Conservation (phyloP, 1,140 invertebrate genomes). For the Ceratina calcarata region DNA sequence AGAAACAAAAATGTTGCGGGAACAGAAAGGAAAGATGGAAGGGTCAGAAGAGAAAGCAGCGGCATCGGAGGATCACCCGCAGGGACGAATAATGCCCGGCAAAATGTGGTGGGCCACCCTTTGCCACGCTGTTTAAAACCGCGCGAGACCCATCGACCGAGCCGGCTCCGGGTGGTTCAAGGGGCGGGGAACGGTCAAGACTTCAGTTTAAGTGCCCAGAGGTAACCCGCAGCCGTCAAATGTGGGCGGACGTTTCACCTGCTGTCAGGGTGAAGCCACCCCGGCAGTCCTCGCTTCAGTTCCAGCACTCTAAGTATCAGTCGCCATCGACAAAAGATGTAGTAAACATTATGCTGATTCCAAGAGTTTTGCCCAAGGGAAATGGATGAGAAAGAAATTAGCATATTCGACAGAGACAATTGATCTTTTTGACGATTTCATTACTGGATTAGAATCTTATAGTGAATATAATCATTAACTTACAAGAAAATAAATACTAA, state of each 20-base stretch:
- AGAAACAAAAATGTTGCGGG: conserved; percentile 54
- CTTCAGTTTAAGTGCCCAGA: conserved; percentile 66
- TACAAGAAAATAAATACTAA: no score
- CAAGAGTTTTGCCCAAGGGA: no score
- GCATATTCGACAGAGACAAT: no score
- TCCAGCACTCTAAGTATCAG: conserved; percentile 53
- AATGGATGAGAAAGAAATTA: no score
- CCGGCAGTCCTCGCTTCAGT: conserved; percentile 54
- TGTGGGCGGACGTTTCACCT: conserved; percentile 71
- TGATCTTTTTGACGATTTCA: no score
- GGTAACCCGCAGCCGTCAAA: conserved; percentile 73
- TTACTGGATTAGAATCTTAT: no score
- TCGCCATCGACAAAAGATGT: not conserved
- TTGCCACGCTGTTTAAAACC: conserved; percentile 70
- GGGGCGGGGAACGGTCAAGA: conserved; percentile 42
- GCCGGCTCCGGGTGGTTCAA: not conserved
- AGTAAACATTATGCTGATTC: no score
- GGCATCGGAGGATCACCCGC: conserved; percentile 69
- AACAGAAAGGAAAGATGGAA: conserved; percentile 52
- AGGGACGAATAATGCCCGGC: conserved; percentile 74
- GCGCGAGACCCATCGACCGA: conserved; percentile 41
- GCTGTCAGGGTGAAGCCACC: conserved; percentile 56
- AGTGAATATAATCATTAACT: no score
- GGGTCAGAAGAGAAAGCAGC: conserved; percentile 48
- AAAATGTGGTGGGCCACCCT: conserved; percentile 76